Base-by-base conservation (phyloP, 2,888 invertebrate species). In the Caenorhabditis sp. region DNA sequence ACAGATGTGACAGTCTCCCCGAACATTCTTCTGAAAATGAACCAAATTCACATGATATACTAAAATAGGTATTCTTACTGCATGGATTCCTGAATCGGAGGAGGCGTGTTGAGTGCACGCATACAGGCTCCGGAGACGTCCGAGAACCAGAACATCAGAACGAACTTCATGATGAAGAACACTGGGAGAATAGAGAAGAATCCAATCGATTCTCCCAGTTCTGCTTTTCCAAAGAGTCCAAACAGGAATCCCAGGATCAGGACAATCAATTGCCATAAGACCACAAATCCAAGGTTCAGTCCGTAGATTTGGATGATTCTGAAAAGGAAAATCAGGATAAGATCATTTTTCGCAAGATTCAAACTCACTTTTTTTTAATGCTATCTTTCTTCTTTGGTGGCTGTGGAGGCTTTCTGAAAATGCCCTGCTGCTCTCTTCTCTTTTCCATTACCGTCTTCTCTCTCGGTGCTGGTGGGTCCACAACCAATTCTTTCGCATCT, bases 141-240 rank as follows among this genome's bases (percentile, higher is more conserved):
- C 0, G 90, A 89, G 61, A 90, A 90, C 89, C 89, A 90, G 10
- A 90, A 84, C 16, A 87, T 85, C 73, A 86, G 86, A 24, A 90
- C 49, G 22, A 89, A 56, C 22, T 90, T 80, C 6, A 89, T 83
- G n/a, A 84, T 61, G 19, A 89, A 26, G 38, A 81, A 84, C 22
- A 87, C 58, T 35, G 88, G 85, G 24, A 84, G 56, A 47, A 85
- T 74, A 49, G 38, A 63, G 26, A 54, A 26, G 14, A 26, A 54
- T 14, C 74, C 79, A 56, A 80, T 26, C 14, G 24, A 51, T 7
- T 49, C 6, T 26, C 80, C 75, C 28, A 72, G 26, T 63, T 75
- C 68, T 22, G 58, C 26, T 31, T 58, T 31, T 51, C 47, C 64
- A 66, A 86, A 61, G 12, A 79, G 24, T 3, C 68, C 63, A 38